Evolutionary conservation across 2,113 vertebrate species (phyloP).

Genomic region (Leptocoma aspasia): DNA sequence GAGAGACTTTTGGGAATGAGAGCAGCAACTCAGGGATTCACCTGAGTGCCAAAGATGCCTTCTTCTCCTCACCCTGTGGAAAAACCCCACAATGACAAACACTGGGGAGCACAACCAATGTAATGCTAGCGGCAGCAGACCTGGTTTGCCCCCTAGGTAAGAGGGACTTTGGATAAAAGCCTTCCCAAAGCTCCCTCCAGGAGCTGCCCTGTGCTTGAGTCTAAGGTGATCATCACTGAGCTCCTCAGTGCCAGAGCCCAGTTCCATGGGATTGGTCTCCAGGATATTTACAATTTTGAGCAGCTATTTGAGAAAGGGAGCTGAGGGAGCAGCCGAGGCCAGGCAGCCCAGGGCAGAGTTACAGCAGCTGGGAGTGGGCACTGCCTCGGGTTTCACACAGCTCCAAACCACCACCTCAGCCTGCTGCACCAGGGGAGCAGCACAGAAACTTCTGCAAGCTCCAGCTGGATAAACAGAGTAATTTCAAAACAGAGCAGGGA

Average conservation of each 20-base stretch:
- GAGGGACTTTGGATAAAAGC: background rate
- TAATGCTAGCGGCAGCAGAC: accelerated
- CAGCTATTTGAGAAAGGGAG: background rate
- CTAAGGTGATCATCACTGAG: background rate
- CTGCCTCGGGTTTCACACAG: background rate
- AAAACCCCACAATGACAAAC: background rate
- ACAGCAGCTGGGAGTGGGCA: background rate
- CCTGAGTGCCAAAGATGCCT: background rate
- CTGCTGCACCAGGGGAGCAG: background rate
- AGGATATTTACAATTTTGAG: slow-evolving; percentile 24
- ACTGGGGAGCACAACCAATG: background rate
- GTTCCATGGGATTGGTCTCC: background rate
- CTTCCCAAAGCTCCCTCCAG: no score
- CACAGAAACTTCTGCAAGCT: background rate
- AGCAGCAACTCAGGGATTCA: background rate
- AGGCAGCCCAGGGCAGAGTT: background rate
- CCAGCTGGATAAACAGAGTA: accelerated
- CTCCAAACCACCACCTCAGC: background rate
- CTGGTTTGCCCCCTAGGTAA: accelerated
- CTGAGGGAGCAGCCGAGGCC: background rate
- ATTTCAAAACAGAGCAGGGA: background rate
- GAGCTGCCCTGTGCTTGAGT: background rate
- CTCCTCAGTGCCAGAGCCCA: background rate
- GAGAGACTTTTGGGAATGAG: background rate
- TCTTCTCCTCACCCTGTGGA: background rate